Conservation (phyloP, 2,888 invertebrate species). For the Nymphalis urticae region DNA sequence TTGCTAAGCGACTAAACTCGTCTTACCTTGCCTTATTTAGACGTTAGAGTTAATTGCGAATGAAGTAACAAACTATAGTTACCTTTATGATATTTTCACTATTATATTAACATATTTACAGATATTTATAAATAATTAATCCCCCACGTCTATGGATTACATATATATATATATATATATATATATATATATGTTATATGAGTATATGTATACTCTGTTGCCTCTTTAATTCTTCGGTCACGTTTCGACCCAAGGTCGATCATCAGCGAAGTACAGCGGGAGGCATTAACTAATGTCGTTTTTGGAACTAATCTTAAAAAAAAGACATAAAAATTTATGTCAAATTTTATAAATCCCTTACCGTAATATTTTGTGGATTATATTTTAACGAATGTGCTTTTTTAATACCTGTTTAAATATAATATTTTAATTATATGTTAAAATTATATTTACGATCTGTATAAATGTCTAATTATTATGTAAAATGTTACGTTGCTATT, state of each 20-base stretch:
- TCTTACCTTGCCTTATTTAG: not conserved
- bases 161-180: not conserved
- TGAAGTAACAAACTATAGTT: not conserved
- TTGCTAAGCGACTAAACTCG: not conserved
- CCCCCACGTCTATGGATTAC: not conserved
- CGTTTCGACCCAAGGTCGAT: slow-evolving; percentile 35
- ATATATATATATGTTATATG: too few species aligned
- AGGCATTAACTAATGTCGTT: slow-evolving; percentile 10
- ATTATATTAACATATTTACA: too few species aligned
- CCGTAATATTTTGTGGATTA: slow-evolving; percentile 5
- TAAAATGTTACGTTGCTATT: not conserved
- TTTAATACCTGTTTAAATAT: not conserved
- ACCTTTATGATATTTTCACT: not conserved
- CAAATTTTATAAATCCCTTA: not conserved
- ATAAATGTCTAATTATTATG: not conserved
- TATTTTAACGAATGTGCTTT: not conserved
- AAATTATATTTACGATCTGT: not conserved
- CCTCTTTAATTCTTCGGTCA: slow-evolving; percentile 32
- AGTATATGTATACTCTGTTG: slow-evolving; percentile 19
- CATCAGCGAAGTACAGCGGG: slow-evolving; percentile 18
- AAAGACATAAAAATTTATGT: slow-evolving; percentile 14
- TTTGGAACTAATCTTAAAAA: slow-evolving; percentile 12
- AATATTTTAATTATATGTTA: not conserved
- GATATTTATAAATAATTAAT: not conserved
- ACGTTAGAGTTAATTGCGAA: not conserved